Conservation (phyloP, 2,888 invertebrate genomes). For the Ectropis crepuscularia region DNA sequence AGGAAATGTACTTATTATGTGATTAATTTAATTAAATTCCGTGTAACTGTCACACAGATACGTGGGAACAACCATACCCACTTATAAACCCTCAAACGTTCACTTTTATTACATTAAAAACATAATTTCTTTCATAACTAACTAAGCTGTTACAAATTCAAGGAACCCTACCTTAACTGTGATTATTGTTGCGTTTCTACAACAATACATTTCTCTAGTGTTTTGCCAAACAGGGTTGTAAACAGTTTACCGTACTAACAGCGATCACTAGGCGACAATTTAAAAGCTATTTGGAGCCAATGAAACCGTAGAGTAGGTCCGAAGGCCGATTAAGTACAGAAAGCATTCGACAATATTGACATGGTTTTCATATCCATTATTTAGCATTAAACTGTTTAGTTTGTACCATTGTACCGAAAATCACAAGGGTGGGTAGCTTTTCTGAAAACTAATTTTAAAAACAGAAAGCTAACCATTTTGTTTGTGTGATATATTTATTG, state of each 20-base stretch:
- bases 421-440: no score
- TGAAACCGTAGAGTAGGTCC: conserved; percentile 49
- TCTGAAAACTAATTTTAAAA: no score
- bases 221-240: not conserved
- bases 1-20: not conserved
- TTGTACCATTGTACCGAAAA: no score
- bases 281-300: conserved; percentile 71
- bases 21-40: not conserved
- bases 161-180: no score
- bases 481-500: no score
- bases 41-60: not conserved
- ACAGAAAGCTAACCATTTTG: no score
- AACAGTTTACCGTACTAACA: not conserved
- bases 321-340: conserved; percentile 46
- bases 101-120: no score
- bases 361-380: not conserved
- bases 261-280: conserved; percentile 57
- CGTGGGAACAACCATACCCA: no score
- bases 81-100: no score
- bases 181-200: not conserved
- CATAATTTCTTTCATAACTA: no score
- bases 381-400: no score
- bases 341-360: conserved; percentile 34
- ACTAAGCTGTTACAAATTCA: no score
- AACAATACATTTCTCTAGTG: not conserved